A percentile compares a stretch with the other conserved stretches of the same genome.
phyloP scores from a whole-genome alignment of 1,140 invertebrate species.

The Thalassaphorura encarpata region DNA sequence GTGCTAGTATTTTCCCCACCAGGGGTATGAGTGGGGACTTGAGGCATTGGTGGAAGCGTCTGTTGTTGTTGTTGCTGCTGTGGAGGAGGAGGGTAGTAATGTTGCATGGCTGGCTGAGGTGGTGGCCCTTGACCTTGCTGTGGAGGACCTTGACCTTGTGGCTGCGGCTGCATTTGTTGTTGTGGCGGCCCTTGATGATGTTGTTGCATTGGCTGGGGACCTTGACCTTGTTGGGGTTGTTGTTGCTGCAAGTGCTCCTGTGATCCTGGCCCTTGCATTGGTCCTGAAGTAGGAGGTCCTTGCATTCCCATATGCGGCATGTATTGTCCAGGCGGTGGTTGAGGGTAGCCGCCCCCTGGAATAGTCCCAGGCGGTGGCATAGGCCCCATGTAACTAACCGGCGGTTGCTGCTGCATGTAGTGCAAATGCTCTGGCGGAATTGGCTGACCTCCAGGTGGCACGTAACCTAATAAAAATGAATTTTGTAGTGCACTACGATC shows the following conservation, averaged over 20 bases:
- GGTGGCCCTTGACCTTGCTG: slow-evolving; percentile 35
- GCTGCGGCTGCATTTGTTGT: slow-evolving; percentile 32
- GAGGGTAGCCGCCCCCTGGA: too few species aligned
- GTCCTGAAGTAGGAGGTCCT: too few species aligned
- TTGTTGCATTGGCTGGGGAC: slow-evolving; percentile 25
- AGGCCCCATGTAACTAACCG: slow-evolving; percentile 2
- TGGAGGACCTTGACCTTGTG: slow-evolving; percentile 35
- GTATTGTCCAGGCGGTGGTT: too few species aligned
- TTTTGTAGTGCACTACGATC: slow-evolving; percentile 24
- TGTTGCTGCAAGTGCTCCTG: slow-evolving; percentile 23
- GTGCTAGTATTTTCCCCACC: background rate
- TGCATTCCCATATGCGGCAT: slow-evolving; percentile 12
- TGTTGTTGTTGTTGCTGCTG: slow-evolving; percentile 35
- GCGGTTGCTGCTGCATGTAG: slow-evolving; percentile 11
- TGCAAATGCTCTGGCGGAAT: slow-evolving; percentile 5
- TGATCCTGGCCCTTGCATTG: slow-evolving; percentile 8
- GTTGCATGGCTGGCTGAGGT: slow-evolving; percentile 30
- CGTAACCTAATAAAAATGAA: background rate
- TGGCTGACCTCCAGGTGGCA: slow-evolving; percentile 3
- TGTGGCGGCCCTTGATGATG: slow-evolving; percentile 29
- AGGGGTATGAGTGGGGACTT: background rate
- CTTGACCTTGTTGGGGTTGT: slow-evolving; percentile 10
- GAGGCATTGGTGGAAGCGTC: slow-evolving; percentile 19
- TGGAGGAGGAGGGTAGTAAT: slow-evolving; percentile 23
- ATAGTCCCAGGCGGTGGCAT: too few species aligned